Base-by-base conservation (phyloP, 2,888 invertebrate species). In the Linhomoeus sp. region DNA sequence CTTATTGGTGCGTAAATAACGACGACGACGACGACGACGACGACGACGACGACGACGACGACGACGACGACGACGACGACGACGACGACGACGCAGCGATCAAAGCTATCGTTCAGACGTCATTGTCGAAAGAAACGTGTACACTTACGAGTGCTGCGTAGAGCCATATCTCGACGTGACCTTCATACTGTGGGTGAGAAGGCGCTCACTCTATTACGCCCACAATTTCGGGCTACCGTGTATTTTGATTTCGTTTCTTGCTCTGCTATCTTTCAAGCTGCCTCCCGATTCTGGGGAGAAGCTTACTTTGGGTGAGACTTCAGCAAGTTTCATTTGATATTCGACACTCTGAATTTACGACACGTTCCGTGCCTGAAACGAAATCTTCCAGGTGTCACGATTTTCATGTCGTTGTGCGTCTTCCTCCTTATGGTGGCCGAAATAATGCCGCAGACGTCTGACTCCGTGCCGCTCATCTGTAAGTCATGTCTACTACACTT, bases 251-350 rank as follows among this genome's bases (percentile, higher is more conserved):
- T 88, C 92, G 60, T 90, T 90, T 58, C 88, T 97, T 85, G 90
- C 94, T 54, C 77, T 97, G 58, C 76, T 97, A 60, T 88, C 92
- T 60, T 97, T 97, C 75, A 88, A 90, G 56, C 74, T 97, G 66
- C 97, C 97, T 60, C 92, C 92, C 56, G 94, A 97, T 72, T 92
- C 90, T 54, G 94, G 97, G 65, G 94, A 97, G 73, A 97, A 97
- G 71, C 78, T 97, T 58, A 92, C 94, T 59, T 75, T 97, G 69
- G 87, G 87, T 83, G 74, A 60, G 67, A 55, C 48, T 46, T 24
- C 29, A 15, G 29, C 22, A n/a, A n/a, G n/a, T n/a, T n/a, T n/a
- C n/a, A n/a, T n/a, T n/a, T n/a, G 40, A 40, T 40, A 12, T 9
- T 38, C n/a, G 38, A 38, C n/a, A 19, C n/a, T 38, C 12, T 33